Evolutionary conservation across 2,888 invertebrate genomes (phyloP).

Genomic region (Leptopilina syphax): DNA sequence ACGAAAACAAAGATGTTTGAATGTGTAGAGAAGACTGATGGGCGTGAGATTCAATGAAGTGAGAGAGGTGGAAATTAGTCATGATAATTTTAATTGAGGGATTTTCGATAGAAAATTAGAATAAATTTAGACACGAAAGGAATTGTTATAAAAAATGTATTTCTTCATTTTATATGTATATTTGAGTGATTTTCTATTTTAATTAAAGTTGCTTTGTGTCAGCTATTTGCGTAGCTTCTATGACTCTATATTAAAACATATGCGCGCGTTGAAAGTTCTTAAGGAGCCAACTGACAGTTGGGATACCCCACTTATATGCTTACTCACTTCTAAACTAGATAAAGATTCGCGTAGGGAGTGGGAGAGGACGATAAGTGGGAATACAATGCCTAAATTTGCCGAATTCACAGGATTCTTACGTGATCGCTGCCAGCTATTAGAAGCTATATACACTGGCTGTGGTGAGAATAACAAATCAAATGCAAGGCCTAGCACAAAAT

Average conservation of each 20-base stretch:
- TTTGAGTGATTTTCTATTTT: too few species aligned
- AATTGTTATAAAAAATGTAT: too few species aligned
- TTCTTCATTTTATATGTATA: too few species aligned
- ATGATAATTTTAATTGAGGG: too few species aligned
- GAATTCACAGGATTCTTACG: not conserved
- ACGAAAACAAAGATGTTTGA: too few species aligned
- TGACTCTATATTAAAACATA: slow-evolving; percentile 35
- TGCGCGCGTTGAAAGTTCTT: slow-evolving; percentile 41
- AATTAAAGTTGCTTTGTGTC: too few species aligned
- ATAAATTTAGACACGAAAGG: too few species aligned
- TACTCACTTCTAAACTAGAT: not conserved
- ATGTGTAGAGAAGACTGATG: too few species aligned
- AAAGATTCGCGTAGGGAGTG: not conserved
- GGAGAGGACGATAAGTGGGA: not conserved
- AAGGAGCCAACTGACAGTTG: slow-evolving; percentile 39
- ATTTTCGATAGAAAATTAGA: too few species aligned
- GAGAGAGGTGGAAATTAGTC: too few species aligned
- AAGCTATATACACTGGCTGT: not conserved
- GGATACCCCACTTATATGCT: slow-evolving; percentile 35
- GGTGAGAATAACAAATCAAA: not conserved
- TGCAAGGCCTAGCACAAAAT: not conserved
- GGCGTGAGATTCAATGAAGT: too few species aligned
- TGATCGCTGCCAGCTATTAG: not conserved
- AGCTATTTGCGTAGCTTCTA: slow-evolving; percentile 27
- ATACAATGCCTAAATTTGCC: not conserved